Percentiles rank a stretch among this genome's conserved stretches.
Evolutionary conservation across 2,888 invertebrate genomes (phyloP).

Genomic region (Eupithecia abbreviata): DNA sequence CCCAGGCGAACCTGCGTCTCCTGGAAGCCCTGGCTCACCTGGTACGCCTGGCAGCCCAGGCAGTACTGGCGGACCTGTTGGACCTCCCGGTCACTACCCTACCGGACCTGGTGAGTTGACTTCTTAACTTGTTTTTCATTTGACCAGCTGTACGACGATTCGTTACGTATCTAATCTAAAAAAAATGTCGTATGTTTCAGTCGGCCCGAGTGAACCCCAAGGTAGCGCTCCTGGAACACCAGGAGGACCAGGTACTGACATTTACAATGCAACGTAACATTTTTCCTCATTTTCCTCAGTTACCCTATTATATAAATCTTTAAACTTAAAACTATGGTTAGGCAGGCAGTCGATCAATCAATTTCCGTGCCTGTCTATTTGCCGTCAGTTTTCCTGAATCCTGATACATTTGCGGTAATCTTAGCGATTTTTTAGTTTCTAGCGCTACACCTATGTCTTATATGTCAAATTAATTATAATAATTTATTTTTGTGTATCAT

Average conservation of each 20-base stretch:
- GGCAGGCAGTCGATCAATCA: too few species aligned
- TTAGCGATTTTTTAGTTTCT: too few species aligned
- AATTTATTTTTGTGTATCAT: too few species aligned
- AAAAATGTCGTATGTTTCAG: background rate
- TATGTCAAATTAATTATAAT: too few species aligned
- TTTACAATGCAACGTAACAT: background rate
- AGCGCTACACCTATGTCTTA: too few species aligned
- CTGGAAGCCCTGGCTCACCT: conserved; percentile 38
- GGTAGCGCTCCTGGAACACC: background rate
- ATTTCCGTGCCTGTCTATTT: too few species aligned
- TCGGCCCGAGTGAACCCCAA: background rate
- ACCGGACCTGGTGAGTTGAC: conserved; percentile 32
- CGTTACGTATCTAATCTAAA: background rate
- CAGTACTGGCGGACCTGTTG: conserved; percentile 27
- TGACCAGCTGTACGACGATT: background rate
- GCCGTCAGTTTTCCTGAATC: too few species aligned
- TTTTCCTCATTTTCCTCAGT: background rate
- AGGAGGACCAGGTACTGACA: background rate
- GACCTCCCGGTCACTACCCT: conserved; percentile 42
- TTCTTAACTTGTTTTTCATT: background rate
- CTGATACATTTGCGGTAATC: too few species aligned
- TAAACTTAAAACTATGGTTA: background rate
- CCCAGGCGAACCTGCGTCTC: conserved; percentile 38
- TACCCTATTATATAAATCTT: background rate
- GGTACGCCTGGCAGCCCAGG: conserved; percentile 46